Evolutionary conservation across 2,113 vertebrate genomes (phyloP).

Genomic region (Candoia aspera): DNA sequence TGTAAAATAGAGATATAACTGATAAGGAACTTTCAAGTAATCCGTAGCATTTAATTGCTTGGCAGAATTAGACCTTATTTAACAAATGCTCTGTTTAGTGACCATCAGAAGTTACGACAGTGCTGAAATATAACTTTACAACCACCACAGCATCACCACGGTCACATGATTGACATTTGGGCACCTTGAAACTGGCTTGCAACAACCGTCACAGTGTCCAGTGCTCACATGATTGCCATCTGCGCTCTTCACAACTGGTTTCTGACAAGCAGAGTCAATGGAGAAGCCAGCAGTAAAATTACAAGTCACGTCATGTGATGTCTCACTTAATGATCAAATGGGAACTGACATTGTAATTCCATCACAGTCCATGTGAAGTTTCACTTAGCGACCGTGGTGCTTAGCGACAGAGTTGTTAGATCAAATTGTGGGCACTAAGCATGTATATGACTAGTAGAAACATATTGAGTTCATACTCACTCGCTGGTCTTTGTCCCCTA

Average conservation of each 20-base stretch:
- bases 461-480: slow-evolving; percentile 70
- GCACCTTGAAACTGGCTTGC: not conserved
- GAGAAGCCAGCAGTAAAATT: not conserved
- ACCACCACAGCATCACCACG: not conserved
- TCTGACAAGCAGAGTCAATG: not conserved
- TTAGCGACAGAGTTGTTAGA: not conserved
- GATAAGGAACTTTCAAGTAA: not conserved
- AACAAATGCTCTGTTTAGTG: not conserved
- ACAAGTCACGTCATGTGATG: not conserved
- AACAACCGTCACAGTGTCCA: not conserved
- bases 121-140: not conserved
- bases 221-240: not conserved
- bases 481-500: slow-evolving; percentile 91
- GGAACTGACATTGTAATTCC: not conserved
- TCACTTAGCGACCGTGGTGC: not conserved
- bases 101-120: not conserved
- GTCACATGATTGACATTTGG: not conserved
- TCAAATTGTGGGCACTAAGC: not conserved
- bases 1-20: not conserved
- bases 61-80: not conserved
- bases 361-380: not conserved
- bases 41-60: not conserved
- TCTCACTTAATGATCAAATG: not conserved
- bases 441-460: not conserved
- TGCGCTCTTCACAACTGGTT: not conserved